phyloP scores from a whole-genome alignment of 92 coral and sea anemone species.

The Porites lobata region DNA sequence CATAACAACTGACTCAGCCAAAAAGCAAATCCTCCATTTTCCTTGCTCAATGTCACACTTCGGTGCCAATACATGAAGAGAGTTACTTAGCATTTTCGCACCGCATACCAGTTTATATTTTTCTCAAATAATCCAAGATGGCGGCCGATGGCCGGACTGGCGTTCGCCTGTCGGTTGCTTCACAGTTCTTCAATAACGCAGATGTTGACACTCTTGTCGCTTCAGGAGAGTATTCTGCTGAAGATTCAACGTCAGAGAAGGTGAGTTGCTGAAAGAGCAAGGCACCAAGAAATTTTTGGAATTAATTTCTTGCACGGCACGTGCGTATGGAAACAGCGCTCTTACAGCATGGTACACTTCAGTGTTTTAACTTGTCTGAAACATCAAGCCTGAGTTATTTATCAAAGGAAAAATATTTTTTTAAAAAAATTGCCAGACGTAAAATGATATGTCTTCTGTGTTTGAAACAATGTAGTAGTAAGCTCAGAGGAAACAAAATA shows the following conservation, averaged over 20 bases:
- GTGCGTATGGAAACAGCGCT: too few species aligned
- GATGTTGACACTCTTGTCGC: slow-evolving; percentile 74
- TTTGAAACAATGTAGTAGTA: too few species aligned
- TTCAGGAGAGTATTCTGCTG: slow-evolving; percentile 76
- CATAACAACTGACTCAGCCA: too few species aligned
- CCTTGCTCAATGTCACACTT: neutral
- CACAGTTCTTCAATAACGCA: slow-evolving; percentile 84
- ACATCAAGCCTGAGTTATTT: too few species aligned
- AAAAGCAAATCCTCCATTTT: slow-evolving; percentile 8
- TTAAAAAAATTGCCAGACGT: too few species aligned
- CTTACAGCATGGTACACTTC: too few species aligned
- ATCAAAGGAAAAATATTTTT: too few species aligned
- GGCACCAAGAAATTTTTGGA: neutral
- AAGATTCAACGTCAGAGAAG: slow-evolving; percentile 95
- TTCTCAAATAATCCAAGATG: slow-evolving; percentile 75
- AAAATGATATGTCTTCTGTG: too few species aligned
- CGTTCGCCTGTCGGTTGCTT: slow-evolving; percentile 86
- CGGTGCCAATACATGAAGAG: too few species aligned
- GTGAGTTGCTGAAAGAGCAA: slow-evolving; percentile 24
- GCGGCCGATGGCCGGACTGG: slow-evolving; percentile 76
- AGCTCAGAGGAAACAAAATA: too few species aligned
- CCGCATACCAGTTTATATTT: slow-evolving; percentile 56
- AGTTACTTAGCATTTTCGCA: neutral
- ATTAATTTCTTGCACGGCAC: neutral
- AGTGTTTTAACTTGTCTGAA: too few species aligned